phyloP scores from a whole-genome alignment of 2,113 vertebrate genomes.

The Notiomystis cincta region DNA sequence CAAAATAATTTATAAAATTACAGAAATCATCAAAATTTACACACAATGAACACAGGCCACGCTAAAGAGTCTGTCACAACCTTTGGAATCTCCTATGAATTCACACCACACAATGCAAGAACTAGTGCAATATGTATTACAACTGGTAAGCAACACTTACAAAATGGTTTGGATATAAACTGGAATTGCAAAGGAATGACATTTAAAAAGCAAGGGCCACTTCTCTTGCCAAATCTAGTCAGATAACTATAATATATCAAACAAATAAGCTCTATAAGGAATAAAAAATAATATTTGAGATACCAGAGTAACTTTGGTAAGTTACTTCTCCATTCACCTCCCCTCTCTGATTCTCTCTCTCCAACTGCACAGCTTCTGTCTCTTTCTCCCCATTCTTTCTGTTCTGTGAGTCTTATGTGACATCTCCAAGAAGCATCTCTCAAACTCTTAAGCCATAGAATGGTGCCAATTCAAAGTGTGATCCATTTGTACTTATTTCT shows the following conservation, averaged over 20 bases:
- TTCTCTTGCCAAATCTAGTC: background rate
- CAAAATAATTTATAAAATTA: background rate
- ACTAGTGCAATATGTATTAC: background rate
- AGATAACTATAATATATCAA: background rate
- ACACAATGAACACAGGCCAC: background rate
- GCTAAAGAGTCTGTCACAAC: background rate
- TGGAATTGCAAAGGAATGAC: background rate
- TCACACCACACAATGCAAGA: conserved; percentile 42
- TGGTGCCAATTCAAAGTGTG: background rate
- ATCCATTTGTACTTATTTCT: background rate
- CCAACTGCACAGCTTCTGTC: background rate
- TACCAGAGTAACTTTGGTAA: background rate
- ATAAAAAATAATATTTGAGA: background rate
- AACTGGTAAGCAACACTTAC: conserved; percentile 38
- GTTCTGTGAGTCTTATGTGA: background rate
- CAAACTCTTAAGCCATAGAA: background rate
- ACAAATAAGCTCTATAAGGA: background rate
- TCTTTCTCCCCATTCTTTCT: background rate
- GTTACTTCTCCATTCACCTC: background rate
- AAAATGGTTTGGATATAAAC: conserved; percentile 56
- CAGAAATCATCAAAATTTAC: background rate
- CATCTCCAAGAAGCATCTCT: background rate
- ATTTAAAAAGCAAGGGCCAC: background rate
- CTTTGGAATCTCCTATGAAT: background rate
- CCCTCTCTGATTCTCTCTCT: background rate